These are phyloP conservation scores for Distichodus sexfasciatus DNA, from an alignment of 2,797 vertebrate genomes.

Conservation along the genomic window DNA sequence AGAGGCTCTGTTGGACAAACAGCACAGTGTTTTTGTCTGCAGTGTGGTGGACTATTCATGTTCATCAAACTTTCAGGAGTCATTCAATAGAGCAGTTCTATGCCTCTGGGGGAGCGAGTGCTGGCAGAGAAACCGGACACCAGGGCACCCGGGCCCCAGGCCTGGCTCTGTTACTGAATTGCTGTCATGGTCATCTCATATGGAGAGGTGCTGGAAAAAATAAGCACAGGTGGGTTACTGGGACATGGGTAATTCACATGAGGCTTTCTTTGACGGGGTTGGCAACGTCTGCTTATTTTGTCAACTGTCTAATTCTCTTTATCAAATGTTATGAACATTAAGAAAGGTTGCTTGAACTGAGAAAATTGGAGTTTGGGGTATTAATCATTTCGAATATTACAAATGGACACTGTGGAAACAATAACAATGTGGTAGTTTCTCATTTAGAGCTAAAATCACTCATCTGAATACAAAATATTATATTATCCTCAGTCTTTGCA, in stretches of 20 bases:
- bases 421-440: too few relatives aligned
- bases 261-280: constrained; percentile 24
- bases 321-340: too few relatives aligned
- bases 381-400: too few relatives aligned
- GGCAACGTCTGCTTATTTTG: constrained; percentile 8
- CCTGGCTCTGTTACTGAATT: constrained; percentile 42
- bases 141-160: constrained; percentile 31
- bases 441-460: neutral
- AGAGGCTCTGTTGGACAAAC: constrained; percentile 37
- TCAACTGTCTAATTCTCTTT: neutral
- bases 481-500: too few relatives aligned
- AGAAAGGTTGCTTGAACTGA: too few relatives aligned
- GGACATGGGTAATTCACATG: constrained; percentile 45
- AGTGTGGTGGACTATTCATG: constrained; percentile 38
- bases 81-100: constrained; percentile 47
- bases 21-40: constrained; percentile 43
- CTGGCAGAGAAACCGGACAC: constrained; percentile 49
- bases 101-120: constrained; percentile 41
- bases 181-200: constrained; percentile 44
- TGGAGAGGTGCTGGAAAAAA: constrained; percentile 49
- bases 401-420: too few relatives aligned
- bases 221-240: constrained; percentile 39
- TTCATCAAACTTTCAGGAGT: constrained; percentile 55
- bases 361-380: too few relatives aligned
- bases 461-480: constrained; percentile 1